These are phyloP conservation scores for Acrocera orbiculus DNA, from an alignment of 2,888 invertebrate species.

Conservation along the genomic window DNA sequence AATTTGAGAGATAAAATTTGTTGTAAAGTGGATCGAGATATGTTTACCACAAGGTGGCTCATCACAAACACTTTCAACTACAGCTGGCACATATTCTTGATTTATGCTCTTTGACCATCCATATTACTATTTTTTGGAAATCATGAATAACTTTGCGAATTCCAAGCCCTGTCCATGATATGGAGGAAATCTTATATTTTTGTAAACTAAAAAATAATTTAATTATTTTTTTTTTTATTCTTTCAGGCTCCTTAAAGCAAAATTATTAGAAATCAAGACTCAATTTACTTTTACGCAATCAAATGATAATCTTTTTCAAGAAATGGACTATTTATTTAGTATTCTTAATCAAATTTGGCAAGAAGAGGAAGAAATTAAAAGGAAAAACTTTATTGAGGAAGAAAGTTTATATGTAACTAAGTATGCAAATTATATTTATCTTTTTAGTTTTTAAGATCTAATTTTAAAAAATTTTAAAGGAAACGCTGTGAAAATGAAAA, in stretches of 20 bases:
- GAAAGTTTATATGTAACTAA: constrained; percentile 60
- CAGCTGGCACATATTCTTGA: no score
- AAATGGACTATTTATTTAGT: constrained; percentile 38
- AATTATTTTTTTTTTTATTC: neutral
- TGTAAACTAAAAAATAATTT: neutral
- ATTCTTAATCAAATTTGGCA: constrained; percentile 57
- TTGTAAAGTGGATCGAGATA: no score
- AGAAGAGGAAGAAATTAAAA: constrained; percentile 49
- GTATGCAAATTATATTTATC: constrained; percentile 24
- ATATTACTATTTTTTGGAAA: no score
- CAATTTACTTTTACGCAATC: constrained; percentile 37
- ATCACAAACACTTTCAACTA: no score
- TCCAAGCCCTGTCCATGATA: no score
- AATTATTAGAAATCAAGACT: constrained; percentile 50
- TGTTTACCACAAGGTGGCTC: no score
- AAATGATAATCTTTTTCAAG: constrained; percentile 29
- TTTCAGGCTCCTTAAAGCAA: constrained; percentile 46
- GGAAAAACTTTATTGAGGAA: constrained; percentile 49
- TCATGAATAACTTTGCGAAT: no score
- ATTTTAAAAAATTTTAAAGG: constrained; percentile 20
- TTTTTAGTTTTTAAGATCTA: constrained; percentile 1
- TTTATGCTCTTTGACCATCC: no score
- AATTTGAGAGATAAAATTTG: no score
- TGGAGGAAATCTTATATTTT: no score
- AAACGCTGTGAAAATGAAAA: constrained; percentile 46